phyloP scores from a whole-genome alignment of 1,140 invertebrate species.

The Trichonephila inaurata region DNA sequence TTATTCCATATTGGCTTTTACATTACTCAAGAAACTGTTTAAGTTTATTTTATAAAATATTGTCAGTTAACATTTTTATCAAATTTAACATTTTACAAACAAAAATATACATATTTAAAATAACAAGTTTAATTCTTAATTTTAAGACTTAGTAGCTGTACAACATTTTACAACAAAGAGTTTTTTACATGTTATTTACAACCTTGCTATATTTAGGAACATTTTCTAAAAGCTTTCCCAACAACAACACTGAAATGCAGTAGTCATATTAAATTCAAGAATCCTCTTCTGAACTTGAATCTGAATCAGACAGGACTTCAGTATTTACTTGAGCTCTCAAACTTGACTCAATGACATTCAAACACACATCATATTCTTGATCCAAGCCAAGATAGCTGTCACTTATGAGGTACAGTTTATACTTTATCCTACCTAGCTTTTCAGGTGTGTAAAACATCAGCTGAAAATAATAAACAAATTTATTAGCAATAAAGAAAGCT shows the following conservation, averaged over 20 bases:
- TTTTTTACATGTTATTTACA: background rate
- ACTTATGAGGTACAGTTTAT: conserved; percentile 94
- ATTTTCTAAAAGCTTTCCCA: background rate
- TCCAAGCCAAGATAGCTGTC: conserved; percentile 97
- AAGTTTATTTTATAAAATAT: too few relatives aligned
- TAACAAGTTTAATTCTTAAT: too few relatives aligned
- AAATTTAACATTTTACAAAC: too few relatives aligned
- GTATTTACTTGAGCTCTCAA: conserved; percentile 59
- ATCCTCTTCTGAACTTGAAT: conserved; percentile 40
- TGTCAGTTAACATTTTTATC: too few relatives aligned
- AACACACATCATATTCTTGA: conserved; percentile 89
- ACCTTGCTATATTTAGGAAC: background rate
- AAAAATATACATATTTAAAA: too few relatives aligned
- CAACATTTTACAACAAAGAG: background rate
- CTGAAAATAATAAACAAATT: conserved; percentile 79
- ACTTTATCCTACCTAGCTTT: conserved; percentile 84
- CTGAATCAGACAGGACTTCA: conserved; percentile 36
- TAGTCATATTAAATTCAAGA: background rate
- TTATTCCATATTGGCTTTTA: too few relatives aligned
- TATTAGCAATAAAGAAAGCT: background rate
- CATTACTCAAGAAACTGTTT: too few relatives aligned
- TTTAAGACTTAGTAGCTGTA: too few relatives aligned
- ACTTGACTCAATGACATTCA: conserved; percentile 77
- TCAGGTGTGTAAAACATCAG: conserved; percentile 86
- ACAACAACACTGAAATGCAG: too few relatives aligned